Percentiles rank a stretch among this genome's conserved stretches.
These are phyloP conservation scores for Spea multiplicata DNA, from an alignment of 2,113 vertebrate genomes.

Conservation along the genomic window DNA sequence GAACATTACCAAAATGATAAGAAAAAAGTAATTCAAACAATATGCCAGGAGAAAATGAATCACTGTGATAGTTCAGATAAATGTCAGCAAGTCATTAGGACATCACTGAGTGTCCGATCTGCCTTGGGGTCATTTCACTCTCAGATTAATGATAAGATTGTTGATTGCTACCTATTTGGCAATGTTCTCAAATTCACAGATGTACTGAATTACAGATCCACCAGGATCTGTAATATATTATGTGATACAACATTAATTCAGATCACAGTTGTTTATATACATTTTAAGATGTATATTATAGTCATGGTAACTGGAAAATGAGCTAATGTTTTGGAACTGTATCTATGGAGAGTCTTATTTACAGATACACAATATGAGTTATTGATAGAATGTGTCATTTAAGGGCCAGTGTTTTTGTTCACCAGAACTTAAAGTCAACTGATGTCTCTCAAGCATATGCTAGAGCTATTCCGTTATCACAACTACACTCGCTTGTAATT, in stretches of 20 bases:
- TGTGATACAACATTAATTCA: no score
- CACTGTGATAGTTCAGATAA: constrained; percentile 20
- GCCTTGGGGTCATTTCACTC: constrained; percentile 24
- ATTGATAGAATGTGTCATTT: constrained; percentile 22
- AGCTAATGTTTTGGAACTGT: constrained; percentile 4
- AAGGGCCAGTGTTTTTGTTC: not conserved
- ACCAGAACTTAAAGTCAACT: no score
- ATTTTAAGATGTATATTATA: not conserved
- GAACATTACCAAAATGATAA: no score
- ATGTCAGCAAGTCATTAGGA: constrained; percentile 28
- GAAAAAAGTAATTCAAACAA: no score
- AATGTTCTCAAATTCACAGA: not conserved
- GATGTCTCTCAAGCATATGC: no score
- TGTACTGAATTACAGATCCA: not conserved
- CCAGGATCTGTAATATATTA: no score
- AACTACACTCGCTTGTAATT: no score
- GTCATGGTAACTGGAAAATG: not conserved
- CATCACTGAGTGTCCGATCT: constrained; percentile 22
- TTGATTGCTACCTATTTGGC: constrained; percentile 7
- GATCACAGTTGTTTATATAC: no score
- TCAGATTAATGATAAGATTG: constrained; percentile 13
- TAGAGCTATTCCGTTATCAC: no score
- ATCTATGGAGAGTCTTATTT: constrained; percentile 17
- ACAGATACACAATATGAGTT: constrained; percentile 5
- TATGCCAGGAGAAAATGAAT: constrained; percentile 9